Conservation (phyloP, 2,888 invertebrate species). For the Xestia rhomboidea region DNA sequence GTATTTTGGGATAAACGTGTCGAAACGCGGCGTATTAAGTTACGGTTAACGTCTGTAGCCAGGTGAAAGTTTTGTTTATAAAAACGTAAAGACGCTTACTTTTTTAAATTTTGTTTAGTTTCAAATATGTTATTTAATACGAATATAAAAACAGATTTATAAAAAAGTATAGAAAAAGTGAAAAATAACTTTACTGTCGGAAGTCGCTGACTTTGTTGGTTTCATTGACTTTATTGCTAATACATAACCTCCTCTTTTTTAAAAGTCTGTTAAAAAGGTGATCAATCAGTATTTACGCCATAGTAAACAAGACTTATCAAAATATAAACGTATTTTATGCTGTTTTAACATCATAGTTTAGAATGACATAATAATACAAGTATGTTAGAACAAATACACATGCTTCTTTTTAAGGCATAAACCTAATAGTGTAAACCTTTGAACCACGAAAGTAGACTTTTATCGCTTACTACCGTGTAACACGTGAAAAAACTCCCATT, state of each 20-base stretch:
- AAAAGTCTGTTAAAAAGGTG: neutral
- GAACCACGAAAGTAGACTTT: neutral
- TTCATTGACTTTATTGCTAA: too few relatives aligned
- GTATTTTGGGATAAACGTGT: conserved; percentile 33
- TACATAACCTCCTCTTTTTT: too few relatives aligned
- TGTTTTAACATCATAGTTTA: neutral
- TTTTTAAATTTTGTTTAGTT: neutral
- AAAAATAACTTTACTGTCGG: too few relatives aligned
- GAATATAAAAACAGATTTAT: neutral
- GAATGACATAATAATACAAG: neutral
- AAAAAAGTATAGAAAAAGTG: too few relatives aligned
- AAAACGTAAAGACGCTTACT: neutral
- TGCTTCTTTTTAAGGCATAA: neutral
- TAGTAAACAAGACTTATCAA: neutral
- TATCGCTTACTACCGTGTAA: conserved; percentile 1
- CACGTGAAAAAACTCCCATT: conserved; percentile 23
- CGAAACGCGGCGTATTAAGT: conserved; percentile 5
- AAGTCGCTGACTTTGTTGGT: too few relatives aligned
- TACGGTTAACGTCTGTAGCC: conserved; percentile 13
- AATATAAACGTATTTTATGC: neutral
- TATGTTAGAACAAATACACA: neutral
- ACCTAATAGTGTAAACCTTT: neutral
- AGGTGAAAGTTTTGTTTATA: neutral
- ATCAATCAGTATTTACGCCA: neutral
- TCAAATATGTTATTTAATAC: neutral